phyloP scores from a whole-genome alignment of 2,797 vertebrate species.

The Oreortyx pictus region DNA sequence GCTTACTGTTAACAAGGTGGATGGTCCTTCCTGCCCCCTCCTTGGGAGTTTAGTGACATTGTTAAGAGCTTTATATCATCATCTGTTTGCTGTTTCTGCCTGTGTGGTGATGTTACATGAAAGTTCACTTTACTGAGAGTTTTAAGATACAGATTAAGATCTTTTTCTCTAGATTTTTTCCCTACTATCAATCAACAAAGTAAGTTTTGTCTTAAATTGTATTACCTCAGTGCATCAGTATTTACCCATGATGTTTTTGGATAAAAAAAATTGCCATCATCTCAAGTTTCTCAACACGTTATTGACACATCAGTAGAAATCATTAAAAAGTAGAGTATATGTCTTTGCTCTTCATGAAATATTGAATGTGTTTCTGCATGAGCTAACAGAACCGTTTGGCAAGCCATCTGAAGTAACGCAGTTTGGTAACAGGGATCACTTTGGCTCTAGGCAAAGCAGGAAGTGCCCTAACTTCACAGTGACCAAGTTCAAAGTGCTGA shows the following conservation, averaged over 20 bases:
- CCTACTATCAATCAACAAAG: neutral
- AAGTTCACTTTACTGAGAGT: conserved; percentile 26
- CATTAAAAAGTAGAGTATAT: neutral
- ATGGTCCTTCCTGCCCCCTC: neutral
- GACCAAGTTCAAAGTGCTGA: neutral
- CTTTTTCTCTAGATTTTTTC: neutral
- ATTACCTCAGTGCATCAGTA: neutral
- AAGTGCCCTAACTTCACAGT: neutral
- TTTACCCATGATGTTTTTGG: neutral
- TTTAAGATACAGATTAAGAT: neutral
- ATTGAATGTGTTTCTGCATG: neutral
- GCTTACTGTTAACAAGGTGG: neutral
- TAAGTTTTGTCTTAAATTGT: conserved; percentile 1
- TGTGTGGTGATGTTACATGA: neutral
- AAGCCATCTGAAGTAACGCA: neutral
- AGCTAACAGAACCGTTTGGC: neutral
- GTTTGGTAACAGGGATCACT: neutral
- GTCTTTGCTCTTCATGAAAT: neutral
- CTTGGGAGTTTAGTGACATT: neutral
- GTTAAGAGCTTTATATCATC: neutral
- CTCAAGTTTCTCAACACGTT: neutral
- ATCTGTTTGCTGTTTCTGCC: neutral
- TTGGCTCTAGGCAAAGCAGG: neutral
- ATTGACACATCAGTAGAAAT: neutral
- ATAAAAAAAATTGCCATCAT: neutral